These are phyloP conservation scores for Olivierus martensii DNA, from an alignment of 1,140 invertebrate species.

Conservation along the genomic window DNA sequence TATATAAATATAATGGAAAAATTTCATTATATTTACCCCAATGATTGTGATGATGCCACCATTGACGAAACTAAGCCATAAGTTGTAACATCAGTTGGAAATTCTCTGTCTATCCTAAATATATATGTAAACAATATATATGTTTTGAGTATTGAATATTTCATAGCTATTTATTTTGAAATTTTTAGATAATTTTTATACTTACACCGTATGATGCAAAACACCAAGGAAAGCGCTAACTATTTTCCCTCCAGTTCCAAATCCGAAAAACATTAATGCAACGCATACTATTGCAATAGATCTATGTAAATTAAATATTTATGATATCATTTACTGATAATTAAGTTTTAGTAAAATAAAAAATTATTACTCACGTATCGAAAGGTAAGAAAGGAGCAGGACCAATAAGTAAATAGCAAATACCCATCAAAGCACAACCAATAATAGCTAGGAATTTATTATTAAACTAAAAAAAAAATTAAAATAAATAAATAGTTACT, in stretches of 20 bases:
- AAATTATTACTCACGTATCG: conserved; percentile 4
- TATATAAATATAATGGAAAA: background rate
- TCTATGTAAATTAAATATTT: no score
- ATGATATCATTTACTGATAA: background rate
- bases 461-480: conserved; percentile 6
- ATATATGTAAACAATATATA: no score
- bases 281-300: background rate
- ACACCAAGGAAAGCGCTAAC: background rate
- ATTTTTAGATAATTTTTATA: no score
- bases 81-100: conserved; percentile 63
- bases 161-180: no score
- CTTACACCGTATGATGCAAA: background rate
- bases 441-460: conserved; percentile 3
- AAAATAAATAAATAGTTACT: no score
- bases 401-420: conserved; percentile 18
- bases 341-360: background rate
- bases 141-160: no score
- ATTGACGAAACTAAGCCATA: conserved; percentile 68
- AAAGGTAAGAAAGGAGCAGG: conserved; percentile 15
- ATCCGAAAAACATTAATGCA: background rate
- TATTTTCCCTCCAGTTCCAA: background rate
- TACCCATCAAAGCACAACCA: conserved; percentile 10
- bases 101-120: conserved; percentile 33
- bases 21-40: conserved; percentile 38
- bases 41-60: conserved; percentile 70